Evolutionary conservation across 64 coral and sea anemone species (phyloP).

Genomic region (Pocillopora verrucosa): DNA sequence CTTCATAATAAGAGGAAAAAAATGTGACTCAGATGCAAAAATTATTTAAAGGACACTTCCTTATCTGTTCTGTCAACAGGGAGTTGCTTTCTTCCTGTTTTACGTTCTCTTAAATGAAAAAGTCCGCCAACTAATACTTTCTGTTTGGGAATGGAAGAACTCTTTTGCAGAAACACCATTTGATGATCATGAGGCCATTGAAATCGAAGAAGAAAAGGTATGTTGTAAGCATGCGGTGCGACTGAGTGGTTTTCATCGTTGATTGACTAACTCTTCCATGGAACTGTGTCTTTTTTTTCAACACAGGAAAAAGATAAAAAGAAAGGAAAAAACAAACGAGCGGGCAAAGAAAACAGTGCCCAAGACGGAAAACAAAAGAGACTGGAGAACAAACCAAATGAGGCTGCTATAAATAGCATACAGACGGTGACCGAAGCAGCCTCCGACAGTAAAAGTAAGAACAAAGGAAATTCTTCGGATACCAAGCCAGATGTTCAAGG

Average conservation of each 20-base stretch:
- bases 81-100: constrained; percentile 59
- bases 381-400: not conserved
- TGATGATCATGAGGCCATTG: constrained; percentile 65
- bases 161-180: constrained; percentile 27
- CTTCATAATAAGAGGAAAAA: too few relatives aligned
- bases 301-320: constrained; percentile 5
- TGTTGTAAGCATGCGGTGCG: not conserved
- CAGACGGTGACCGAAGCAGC: not conserved
- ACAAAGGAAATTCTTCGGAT: not conserved
- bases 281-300: not conserved
- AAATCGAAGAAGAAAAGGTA: constrained; percentile 57
- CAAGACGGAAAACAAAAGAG: not conserved
- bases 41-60: not conserved
- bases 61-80: constrained; percentile 12
- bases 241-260: too few relatives aligned
- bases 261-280: too few relatives aligned
- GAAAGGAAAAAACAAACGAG: constrained; percentile 9
- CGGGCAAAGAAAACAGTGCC: too few relatives aligned
- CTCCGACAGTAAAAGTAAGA: not conserved
- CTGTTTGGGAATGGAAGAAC: constrained; percentile 32
- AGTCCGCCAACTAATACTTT: constrained; percentile 30
- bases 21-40: too few relatives aligned
- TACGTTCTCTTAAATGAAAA: constrained; percentile 65
- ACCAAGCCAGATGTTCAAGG: not conserved
- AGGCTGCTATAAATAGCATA: not conserved